Conservation (phyloP, 2,888 invertebrate genomes). For the Drosophila neonasuta region DNA sequence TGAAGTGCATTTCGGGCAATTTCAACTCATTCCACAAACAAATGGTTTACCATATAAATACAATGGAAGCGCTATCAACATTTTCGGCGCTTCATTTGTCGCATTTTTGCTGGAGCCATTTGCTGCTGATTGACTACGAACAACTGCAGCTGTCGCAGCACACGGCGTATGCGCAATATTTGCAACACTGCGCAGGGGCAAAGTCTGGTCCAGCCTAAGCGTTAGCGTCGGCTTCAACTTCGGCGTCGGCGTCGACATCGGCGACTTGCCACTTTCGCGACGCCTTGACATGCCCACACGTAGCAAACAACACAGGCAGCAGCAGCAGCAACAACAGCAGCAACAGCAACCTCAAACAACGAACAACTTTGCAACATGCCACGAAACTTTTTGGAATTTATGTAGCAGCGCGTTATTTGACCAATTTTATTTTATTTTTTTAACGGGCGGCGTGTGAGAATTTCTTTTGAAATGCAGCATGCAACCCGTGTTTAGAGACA, state of each 20-base stretch:
- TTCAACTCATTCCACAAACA: neutral
- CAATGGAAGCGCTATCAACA: constrained; percentile 43
- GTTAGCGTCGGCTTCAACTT: constrained; percentile 33
- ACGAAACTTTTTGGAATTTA: constrained; percentile 71
- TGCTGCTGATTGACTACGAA: constrained; percentile 57
- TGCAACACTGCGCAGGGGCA: constrained; percentile 32
- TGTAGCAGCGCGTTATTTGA: constrained; percentile 45
- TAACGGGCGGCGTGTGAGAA: constrained; percentile 75
- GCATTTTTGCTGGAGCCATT: constrained; percentile 49
- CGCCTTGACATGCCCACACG: constrained; percentile 76
- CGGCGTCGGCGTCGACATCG: neutral
- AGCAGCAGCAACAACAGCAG: constrained; percentile 21
- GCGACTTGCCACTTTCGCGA: constrained; percentile 53
- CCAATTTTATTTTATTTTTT: constrained; percentile 22
- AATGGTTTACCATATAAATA: constrained; percentile 23
- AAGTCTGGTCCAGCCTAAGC: constrained; percentile 25
- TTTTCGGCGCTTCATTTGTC: constrained; percentile 55
- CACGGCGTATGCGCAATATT: constrained; percentile 70
- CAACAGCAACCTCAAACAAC: constrained; percentile 50
- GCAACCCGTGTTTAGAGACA: constrained; percentile 59
- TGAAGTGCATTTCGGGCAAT: neutral
- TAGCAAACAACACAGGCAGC: constrained; percentile 39
- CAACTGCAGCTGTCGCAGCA: constrained; percentile 35
- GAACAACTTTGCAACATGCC: constrained; percentile 74
- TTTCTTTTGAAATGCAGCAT: constrained; percentile 73